Evolutionary conservation across 2,888 invertebrate genomes (phyloP).

Genomic region (Nasonovia ribisnigri): DNA sequence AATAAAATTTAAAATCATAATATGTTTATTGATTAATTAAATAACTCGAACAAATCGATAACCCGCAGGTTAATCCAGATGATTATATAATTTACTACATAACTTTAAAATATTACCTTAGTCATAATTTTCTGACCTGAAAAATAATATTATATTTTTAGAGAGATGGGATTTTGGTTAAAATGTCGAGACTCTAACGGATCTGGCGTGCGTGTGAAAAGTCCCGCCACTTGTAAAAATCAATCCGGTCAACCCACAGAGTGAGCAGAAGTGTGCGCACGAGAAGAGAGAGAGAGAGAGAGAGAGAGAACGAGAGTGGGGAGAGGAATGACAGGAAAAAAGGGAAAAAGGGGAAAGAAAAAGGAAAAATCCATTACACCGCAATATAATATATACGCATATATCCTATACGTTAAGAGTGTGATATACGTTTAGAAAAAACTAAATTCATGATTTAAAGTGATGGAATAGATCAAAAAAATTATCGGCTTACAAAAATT

Average conservation of each 20-base stretch:
- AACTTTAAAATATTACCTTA: neutral
- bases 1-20: neutral
- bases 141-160: neutral
- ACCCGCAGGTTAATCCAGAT: neutral
- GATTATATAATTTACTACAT: neutral
- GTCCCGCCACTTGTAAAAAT: slow-evolving; percentile 44
- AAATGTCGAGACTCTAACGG: neutral
- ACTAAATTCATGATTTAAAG: slow-evolving; percentile 47
- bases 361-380: slow-evolving; percentile 9
- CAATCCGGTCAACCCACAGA: slow-evolving; percentile 17
- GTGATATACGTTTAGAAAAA: neutral
- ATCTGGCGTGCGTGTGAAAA: slow-evolving; percentile 9
- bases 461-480: slow-evolving; percentile 16
- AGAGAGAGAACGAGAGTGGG: neutral
- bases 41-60: neutral
- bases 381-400: neutral
- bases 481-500: slow-evolving; percentile 9
- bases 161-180: neutral
- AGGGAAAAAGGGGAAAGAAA: neutral
- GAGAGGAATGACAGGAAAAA: neutral
- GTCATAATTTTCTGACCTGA: no score
- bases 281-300: neutral
- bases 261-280: neutral
- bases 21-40: neutral
- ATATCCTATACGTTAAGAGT: neutral